These are phyloP conservation scores for Hyaena hyaena DNA, from an alignment of 2,113 vertebrate species.

Conservation along the genomic window DNA sequence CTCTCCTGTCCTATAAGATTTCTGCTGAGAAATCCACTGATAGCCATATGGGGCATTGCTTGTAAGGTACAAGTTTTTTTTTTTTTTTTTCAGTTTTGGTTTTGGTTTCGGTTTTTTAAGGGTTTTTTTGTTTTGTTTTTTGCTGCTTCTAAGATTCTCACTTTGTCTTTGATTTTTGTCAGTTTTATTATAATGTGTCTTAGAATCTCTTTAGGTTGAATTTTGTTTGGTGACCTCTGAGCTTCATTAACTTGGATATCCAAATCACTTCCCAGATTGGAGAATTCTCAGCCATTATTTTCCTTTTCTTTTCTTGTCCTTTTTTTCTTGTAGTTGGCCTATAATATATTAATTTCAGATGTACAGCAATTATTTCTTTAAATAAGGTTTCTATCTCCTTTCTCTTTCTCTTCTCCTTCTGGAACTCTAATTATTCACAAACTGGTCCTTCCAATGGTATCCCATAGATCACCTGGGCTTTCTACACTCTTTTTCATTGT, in stretches of 20 bases:
- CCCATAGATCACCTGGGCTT: not conserved
- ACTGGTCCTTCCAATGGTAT: not conserved
- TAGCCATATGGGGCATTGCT: not conserved
- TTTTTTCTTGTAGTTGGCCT: not conserved
- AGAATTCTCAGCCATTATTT: not conserved
- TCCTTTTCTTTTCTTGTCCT: not conserved
- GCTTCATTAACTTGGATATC: not conserved
- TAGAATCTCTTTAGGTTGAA: not conserved
- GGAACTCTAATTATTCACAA: not conserved
- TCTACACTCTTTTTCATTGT: not conserved
- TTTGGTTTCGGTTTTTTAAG: not conserved
- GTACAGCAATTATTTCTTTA: not conserved
- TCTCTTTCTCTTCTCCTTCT: not conserved
- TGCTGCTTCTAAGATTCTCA: not conserved
- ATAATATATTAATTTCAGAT: not conserved
- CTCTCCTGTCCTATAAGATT: not conserved
- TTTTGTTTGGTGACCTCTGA: not conserved
- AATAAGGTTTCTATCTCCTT: not conserved
- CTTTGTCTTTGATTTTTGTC: not conserved
- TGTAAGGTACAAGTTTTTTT: not conserved
- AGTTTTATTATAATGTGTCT: not conserved
- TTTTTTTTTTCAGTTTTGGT: not conserved
- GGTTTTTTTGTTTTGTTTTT: not conserved
- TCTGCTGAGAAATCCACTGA: not conserved
- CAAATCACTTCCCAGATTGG: not conserved